A percentile compares a stretch with the other conserved stretches of the same genome.
Conservation (phyloP, 1,140 invertebrate genomes). For the Drosophila sp. region DNA sequence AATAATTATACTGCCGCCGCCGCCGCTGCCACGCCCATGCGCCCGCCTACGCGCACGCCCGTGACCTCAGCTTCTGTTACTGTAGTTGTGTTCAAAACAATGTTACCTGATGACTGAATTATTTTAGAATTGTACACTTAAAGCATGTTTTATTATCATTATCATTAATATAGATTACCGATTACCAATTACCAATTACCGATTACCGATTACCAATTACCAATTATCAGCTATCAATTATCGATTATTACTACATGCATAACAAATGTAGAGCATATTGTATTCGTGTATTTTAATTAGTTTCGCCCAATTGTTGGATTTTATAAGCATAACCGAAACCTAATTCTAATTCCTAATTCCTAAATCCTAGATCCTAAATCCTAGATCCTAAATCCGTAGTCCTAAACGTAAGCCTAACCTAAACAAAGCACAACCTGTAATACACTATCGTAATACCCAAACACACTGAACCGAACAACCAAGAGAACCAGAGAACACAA, state of each 20-base stretch:
- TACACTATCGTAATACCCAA: slow-evolving; percentile 2
- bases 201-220: slow-evolving; percentile 45
- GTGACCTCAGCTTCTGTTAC: slow-evolving; percentile 83
- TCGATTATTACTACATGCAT: slow-evolving; percentile 60
- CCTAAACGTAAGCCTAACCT: slow-evolving; percentile 31
- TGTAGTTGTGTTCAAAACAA: slow-evolving; percentile 85
- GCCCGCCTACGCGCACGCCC: slow-evolving; percentile 52
- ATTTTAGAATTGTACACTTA: slow-evolving; percentile 81
- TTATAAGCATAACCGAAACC: slow-evolving; percentile 8
- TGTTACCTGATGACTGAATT: slow-evolving; percentile 85
- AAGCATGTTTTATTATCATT: slow-evolving; percentile 72
- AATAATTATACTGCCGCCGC: slow-evolving; percentile 49
- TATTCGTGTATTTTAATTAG: slow-evolving; percentile 44
- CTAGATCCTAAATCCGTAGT: slow-evolving; percentile 42
- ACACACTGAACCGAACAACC: slow-evolving; percentile 32
- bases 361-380: slow-evolving; percentile 16
- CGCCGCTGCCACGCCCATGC: slow-evolving; percentile 53
- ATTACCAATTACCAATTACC: slow-evolving; percentile 33
- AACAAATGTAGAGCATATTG: slow-evolving; percentile 42
- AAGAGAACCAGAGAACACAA: slow-evolving; percentile 29
- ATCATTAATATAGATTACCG: slow-evolving; percentile 45
- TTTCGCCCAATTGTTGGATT: slow-evolving; percentile 29
- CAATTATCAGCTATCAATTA: slow-evolving; percentile 44
- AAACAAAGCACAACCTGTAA: slow-evolving; percentile 22
- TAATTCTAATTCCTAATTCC: slow-evolving; percentile 11